Evolutionary conservation across 2,888 invertebrate species (phyloP).

Genomic region (Phorcus lineatus): DNA sequence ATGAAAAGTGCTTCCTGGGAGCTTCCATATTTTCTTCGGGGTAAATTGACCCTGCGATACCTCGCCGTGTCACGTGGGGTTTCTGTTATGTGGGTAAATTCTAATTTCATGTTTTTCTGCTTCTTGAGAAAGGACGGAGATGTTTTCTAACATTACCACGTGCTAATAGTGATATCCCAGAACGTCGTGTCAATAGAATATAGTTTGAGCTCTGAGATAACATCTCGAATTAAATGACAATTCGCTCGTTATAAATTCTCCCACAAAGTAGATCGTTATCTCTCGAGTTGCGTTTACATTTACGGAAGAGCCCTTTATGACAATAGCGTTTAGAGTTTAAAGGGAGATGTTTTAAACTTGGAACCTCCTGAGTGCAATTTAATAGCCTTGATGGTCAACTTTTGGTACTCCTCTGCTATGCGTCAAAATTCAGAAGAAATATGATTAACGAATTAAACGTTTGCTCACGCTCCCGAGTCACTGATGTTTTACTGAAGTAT

Average conservation of each 20-base stretch:
- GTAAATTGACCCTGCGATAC: not conserved
- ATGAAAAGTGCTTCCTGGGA: not conserved
- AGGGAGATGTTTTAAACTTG: not conserved
- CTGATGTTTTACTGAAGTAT: no score
- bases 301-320: not conserved
- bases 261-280: not conserved
- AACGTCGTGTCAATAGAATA: not conserved
- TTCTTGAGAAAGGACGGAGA: not conserved
- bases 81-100: not conserved
- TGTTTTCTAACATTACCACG: conserved; percentile 8
- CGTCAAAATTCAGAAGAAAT: not conserved
- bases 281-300: not conserved
- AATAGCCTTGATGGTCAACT: not conserved
- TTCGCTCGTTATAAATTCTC: not conserved
- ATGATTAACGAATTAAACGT: not conserved
- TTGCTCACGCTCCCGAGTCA: not conserved
- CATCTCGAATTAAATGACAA: conserved; percentile 17
- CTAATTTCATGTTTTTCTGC: not conserved
- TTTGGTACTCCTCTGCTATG: not conserved
- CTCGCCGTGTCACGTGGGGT: not conserved
- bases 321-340: not conserved
- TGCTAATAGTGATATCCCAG: not conserved
- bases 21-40: not conserved
- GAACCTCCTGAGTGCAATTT: not conserved
- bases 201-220: not conserved